Base-by-base conservation (phyloP, 2,797 vertebrate species). In the Psittacula derbiana region DNA sequence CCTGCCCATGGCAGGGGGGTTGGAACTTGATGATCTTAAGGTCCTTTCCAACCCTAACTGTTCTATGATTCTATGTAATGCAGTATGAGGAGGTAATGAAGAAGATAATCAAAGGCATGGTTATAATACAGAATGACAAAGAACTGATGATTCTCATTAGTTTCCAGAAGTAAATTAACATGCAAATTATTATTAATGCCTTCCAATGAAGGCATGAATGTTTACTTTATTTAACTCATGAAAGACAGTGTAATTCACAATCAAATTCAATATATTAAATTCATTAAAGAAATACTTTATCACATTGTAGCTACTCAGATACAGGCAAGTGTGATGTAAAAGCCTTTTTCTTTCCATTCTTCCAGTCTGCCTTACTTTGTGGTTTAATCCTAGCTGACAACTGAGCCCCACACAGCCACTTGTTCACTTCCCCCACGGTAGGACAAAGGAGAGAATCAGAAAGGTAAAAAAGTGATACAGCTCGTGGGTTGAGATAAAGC, bases 171-270 rank as follows among this genome's bases (percentile, higher is more conserved):
- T 64, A 72, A 90, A 93, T 85, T 80, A 92, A 81, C 31, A 66
- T 28, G 31, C 8, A 76, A 87, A 67, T 46, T 40, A 52, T 40
- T 57, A 36, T 67, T 61, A 93, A 67, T 81, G 24, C 3, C 89
- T 92, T 88, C 43, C n/a, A 92, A 2, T 60, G 18, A 88, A 92
- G 62, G 41, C 4, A 17, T 19, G 14, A 66, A 16, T 24, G 4
- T 8, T 27, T 90, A 93, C 85, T 92, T 93, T 90, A 93, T 89
- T 92, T 93, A 70, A 25, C 10, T 69, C 47, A 47, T 31, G 58
- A 94, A 91, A 91, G 28, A 3, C 25, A 40, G 21, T 31, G 3
- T 50, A 89, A 88, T 71, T 85, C 69, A 67, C 46, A 66, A 74
- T 27, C 10, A 84, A 66, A 81, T 47, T 84, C 31, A 60, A 16